Evolutionary conservation across 2,888 invertebrate genomes (phyloP).

Genomic region (Orchestes rusci): DNA sequence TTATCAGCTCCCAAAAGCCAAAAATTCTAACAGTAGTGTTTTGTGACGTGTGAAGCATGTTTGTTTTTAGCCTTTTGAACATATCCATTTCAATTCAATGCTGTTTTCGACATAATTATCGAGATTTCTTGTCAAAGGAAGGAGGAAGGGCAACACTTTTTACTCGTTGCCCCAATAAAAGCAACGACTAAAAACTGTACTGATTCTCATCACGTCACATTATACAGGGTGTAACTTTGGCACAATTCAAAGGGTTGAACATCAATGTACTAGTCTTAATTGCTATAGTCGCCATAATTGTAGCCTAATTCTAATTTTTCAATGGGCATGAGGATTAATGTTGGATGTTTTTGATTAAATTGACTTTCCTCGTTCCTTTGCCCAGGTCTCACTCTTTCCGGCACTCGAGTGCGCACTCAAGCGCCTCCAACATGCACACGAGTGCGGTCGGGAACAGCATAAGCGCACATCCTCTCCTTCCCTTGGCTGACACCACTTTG

Average conservation of each 20-base stretch:
- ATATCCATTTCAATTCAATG: slow-evolving; percentile 31
- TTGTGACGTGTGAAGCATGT: slow-evolving; percentile 43
- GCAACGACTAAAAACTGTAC: no score
- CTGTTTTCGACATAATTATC: slow-evolving; percentile 35
- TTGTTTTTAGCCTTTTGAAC: slow-evolving; percentile 39
- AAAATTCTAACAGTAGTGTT: no score
- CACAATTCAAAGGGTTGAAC: no score
- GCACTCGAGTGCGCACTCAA: slow-evolving; percentile 65
- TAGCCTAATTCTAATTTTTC: no score
- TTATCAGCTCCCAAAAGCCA: no score
- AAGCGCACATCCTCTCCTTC: slow-evolving; percentile 91
- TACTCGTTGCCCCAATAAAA: no score
- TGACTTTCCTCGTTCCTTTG: slow-evolving; percentile 26
- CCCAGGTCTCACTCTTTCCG: slow-evolving; percentile 91
- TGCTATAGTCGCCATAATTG: no score
- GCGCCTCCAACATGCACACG: slow-evolving; percentile 60
- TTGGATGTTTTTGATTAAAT: no score
- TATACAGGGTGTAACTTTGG: no score
- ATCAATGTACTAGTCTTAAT: no score
- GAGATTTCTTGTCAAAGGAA: slow-evolving; percentile 39
- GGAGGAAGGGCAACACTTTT: slow-evolving; percentile 45
- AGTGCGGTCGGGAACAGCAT: slow-evolving; percentile 72
- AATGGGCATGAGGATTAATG: no score
- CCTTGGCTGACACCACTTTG: slow-evolving; percentile 61
- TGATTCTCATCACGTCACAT: no score